Evolutionary conservation across 2,888 invertebrate genomes (phyloP).

Genomic region (Perdita meconis): DNA sequence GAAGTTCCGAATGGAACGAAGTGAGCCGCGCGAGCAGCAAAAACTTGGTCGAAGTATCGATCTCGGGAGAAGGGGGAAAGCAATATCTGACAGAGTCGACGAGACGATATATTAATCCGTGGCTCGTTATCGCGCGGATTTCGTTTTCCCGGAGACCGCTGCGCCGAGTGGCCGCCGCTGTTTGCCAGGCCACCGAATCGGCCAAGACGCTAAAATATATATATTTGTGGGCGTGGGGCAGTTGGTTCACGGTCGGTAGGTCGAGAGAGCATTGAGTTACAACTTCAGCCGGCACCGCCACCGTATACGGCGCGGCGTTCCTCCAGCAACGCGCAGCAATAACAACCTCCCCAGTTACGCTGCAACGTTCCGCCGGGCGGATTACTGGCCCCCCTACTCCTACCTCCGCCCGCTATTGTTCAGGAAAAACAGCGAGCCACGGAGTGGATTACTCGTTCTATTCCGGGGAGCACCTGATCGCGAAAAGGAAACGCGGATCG

Average conservation of each 20-base stretch:
- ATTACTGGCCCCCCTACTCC: conserved; percentile 56
- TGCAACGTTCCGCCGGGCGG: conserved; percentile 69
- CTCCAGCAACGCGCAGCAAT: conserved; percentile 50
- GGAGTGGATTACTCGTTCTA: conserved; percentile 31
- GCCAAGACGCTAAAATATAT: conserved; percentile 61
- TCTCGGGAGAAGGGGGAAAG: conserved; percentile 24
- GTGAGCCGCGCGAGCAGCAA: conserved; percentile 37
- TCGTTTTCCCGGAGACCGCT: conserved; percentile 33
- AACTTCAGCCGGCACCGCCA: conserved; percentile 60
- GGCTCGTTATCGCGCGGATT: conserved; percentile 42
- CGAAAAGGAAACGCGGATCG: conserved; percentile 18
- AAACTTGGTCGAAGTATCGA: conserved; percentile 51
- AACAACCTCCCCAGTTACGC: conserved; percentile 66
- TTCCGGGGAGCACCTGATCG: conserved; percentile 20
- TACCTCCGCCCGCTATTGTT: conserved; percentile 7
- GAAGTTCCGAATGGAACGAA: conserved; percentile 26
- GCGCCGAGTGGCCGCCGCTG: conserved; percentile 36
- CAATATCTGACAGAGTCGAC: conserved; percentile 47
- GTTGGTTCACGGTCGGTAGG: conserved; percentile 71
- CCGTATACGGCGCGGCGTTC: conserved; percentile 40
- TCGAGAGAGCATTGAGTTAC: conserved; percentile 73
- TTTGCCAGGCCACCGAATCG: conserved; percentile 52
- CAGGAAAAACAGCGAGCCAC: conserved; percentile 46
- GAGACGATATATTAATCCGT: conserved; percentile 55
- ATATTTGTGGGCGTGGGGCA: conserved; percentile 65